Base-by-base conservation (phyloP, 2,888 invertebrate genomes). In the Agrochola litura region DNA sequence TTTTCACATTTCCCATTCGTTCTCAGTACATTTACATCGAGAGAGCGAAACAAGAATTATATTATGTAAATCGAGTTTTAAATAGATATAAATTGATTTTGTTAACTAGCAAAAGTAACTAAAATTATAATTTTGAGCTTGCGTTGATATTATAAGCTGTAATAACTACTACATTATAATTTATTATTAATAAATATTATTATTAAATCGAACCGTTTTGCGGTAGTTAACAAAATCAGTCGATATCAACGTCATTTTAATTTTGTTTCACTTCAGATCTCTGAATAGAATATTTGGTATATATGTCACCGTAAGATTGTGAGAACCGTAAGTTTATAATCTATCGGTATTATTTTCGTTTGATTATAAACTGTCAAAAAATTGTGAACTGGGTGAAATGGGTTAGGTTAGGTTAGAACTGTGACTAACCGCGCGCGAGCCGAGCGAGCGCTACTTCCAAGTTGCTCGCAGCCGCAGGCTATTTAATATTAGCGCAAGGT, bases 181-280 rank as follows among this genome's bases (percentile, higher is more conserved):
- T 73, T 81, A 71, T 74, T 81, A 73, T 82, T 54, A 19, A 63
- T 82, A 82, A 64, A 82, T 64, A 79, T 71, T 79, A 78, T 49
- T 66, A 73, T 70, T 54, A 60, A 60, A 64, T 60, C 43, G 14
- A 54, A 46, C 30, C 19, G 30, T 66, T 72, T 65, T 66, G 54
- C 71, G 6, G 2, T 52, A 54, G 52, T 77, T 73, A 73, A 83
- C 84, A 79, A 79, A 75, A 84, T 83, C 84, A 84, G 66, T 61
- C 4, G 56, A 65, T 19, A 49, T 37, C 43, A n/a, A 19, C 63
- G 69, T 78, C 74, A 74, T 43, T 77, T 54, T 37, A 1, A 49
- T 65, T 75, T 46, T 60, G 75, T 79, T 79, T 43, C 80, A 83
- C 75, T 65, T 88, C 87, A 88, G 87, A 87, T 87, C 88, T 84